These are phyloP conservation scores for Drosophila longiperda DNA, from an alignment of 2,888 invertebrate species.

Conservation along the genomic window DNA sequence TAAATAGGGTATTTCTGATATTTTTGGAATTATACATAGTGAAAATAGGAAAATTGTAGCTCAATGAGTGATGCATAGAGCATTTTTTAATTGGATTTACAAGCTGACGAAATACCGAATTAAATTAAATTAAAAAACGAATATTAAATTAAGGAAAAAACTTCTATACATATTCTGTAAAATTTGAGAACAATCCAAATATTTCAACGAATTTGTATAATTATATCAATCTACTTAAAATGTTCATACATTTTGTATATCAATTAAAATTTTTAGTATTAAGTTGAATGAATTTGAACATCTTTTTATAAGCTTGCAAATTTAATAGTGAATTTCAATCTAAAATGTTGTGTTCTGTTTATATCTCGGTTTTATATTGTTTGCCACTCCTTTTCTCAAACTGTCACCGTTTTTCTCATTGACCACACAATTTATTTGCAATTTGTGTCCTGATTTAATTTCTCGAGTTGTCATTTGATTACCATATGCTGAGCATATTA, in stretches of 20 bases:
- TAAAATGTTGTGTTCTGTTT: background rate
- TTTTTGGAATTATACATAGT: conserved; percentile 36
- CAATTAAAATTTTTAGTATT: background rate
- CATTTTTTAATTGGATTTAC: background rate
- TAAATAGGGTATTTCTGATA: conserved; percentile 32
- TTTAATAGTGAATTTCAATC: background rate
- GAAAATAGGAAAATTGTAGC: conserved; percentile 1
- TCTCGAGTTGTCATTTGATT: background rate
- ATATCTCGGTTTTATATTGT: background rate
- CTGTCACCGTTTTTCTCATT: background rate
- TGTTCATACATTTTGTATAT: too few relatives aligned
- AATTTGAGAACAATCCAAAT: background rate
- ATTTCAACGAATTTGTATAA: background rate
- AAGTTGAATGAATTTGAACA: background rate
- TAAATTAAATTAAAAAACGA: background rate
- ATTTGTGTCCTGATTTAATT: background rate
- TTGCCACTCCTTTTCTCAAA: background rate
- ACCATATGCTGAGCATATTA: background rate
- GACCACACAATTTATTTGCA: background rate
- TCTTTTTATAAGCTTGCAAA: background rate
- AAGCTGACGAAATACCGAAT: background rate
- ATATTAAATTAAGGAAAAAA: background rate
- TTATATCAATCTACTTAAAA: too few relatives aligned
- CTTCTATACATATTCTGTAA: background rate
- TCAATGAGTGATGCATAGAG: conserved; percentile 28